Evolutionary conservation across 2,888 invertebrate species (phyloP).

Genomic region (Torymus texanus): DNA sequence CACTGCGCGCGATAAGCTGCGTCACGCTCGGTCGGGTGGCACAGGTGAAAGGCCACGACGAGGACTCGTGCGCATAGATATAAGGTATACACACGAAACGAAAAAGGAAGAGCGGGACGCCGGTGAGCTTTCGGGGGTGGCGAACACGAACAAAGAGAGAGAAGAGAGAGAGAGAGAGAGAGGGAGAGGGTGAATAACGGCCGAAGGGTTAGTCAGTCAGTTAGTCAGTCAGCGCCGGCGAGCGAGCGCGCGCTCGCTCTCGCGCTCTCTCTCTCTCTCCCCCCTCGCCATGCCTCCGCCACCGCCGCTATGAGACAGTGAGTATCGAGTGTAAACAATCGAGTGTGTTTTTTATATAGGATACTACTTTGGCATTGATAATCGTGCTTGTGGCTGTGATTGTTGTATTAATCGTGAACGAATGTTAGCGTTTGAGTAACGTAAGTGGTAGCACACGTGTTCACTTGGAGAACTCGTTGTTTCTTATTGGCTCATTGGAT

Average conservation of each 20-base stretch:
- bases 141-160: background rate
- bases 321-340: too few relatives aligned
- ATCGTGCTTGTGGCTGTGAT: too few relatives aligned
- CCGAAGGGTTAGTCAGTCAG: constrained; percentile 2
- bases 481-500: too few relatives aligned
- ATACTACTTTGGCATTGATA: too few relatives aligned
- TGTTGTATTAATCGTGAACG: too few relatives aligned
- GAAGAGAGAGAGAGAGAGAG: background rate
- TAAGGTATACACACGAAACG: background rate
- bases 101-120: background rate
- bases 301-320: constrained; percentile 6
- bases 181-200: background rate
- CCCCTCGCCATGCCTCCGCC: constrained; percentile 8
- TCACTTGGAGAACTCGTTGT: too few relatives aligned
- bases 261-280: background rate
- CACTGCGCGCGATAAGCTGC: background rate
- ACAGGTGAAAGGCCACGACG: background rate
- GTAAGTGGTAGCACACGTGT: too few relatives aligned
- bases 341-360: too few relatives aligned
- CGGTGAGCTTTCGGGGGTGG: background rate
- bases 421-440: too few relatives aligned
- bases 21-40: background rate
- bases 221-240: constrained; percentile 39
- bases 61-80: background rate
- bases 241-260: constrained; percentile 17